Conservation (phyloP, 2,113 vertebrate species). For the Eupsittula cactorum region DNA sequence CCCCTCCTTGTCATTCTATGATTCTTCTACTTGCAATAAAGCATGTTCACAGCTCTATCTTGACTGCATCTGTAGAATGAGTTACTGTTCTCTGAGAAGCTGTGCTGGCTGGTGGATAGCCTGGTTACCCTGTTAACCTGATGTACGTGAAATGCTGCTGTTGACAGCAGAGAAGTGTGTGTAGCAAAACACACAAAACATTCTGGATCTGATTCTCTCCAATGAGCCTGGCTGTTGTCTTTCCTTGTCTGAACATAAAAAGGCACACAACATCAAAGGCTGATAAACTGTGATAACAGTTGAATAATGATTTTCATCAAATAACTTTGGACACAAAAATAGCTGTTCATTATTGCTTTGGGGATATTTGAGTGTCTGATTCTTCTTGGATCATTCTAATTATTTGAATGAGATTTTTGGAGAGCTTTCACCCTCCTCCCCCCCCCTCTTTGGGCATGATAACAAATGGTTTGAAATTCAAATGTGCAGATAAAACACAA, state of each 20-base stretch:
- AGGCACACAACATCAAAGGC: neutral
- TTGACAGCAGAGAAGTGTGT: neutral
- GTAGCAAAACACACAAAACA: neutral
- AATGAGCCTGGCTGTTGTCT: neutral
- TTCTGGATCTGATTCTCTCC: neutral
- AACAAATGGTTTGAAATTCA: neutral
- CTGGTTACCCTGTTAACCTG: neutral
- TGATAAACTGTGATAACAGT: conserved; percentile 14
- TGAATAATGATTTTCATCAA: conserved; percentile 4
- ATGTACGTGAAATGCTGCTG: neutral
- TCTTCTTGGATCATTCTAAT: neutral
- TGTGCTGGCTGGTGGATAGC: neutral
- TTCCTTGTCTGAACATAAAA: neutral
- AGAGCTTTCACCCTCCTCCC: neutral
- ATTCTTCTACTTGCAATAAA: neutral
- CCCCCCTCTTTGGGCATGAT: neutral
- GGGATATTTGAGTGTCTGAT: conserved; percentile 10
- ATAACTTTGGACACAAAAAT: conserved; percentile 1
- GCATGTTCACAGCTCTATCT: neutral
- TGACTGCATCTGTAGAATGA: neutral
- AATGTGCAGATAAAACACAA: conserved; percentile 3
- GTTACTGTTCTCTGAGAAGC: neutral
- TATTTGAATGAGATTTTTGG: neutral
- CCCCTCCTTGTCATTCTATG: neutral
- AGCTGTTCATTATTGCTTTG: neutral